Evolutionary conservation across 2,888 invertebrate genomes (phyloP), one percentile per base, ranked within the genome.

Genomic region (Lordiphosa fenestrarum): DNA sequence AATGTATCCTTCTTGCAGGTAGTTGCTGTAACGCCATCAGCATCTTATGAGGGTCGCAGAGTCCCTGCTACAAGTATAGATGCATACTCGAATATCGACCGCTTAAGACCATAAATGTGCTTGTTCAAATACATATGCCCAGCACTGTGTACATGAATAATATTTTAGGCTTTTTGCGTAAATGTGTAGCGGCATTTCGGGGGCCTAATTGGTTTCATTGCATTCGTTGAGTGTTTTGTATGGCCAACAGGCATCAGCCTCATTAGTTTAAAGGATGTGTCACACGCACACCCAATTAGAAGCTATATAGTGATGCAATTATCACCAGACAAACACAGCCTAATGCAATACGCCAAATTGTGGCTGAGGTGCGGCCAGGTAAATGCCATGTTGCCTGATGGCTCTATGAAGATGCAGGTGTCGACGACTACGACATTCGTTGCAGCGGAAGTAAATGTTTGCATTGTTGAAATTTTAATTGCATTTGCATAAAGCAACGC

Each of bases 381-480:
- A 63, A 69, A 70, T 61, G 78, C 48, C 50, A 47, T 38, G 53
- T 36, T 37, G 46, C 13, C 47, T 51, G 71, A 63, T 69, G 73
- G 39, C 57, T 76, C 54, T 58, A 59, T 69, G 63, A 74, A 66
- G 69, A 74, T 69, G 68, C 62, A 30, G 39, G 10, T 10, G 40
- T 40, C 38, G n/a, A 39, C 56, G 50, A 53, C 57, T 49, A 65
- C 70, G 62, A 77, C 78, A 78, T 81, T 84, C 71, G 81, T 77
- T 83, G 77, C 83, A 83, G 83, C 85, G 86, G 84, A 84, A 73
- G 86, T 84, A 85, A 84, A 85, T 84, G 85, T 84, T 84, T 75
- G 85, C 84, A 80, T 84, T 84, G 84, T 85, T 85, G 74, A 84
- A 85, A 85, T 84, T 84, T 84, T 84, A 84, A 84, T 84, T 84